Evolutionary conservation across 2,888 invertebrate genomes (phyloP).

Genomic region (Chrysomela aeneicollis): DNA sequence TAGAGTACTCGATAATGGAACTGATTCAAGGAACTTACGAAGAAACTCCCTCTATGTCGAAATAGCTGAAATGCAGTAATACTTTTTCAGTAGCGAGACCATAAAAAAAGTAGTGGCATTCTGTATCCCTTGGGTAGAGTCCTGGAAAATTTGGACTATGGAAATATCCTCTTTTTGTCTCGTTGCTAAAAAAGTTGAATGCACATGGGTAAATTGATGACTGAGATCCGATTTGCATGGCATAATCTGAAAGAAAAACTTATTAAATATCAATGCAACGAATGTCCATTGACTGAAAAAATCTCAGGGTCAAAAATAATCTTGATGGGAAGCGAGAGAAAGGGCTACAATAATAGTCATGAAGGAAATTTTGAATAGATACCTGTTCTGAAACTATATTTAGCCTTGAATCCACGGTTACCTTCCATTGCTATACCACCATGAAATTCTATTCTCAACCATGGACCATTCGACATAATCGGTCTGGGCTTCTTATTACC

Average conservation of each 20-base stretch:
- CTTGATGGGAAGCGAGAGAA: no score
- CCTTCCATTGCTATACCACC: conserved; percentile 79
- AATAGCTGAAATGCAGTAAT: conserved; percentile 86
- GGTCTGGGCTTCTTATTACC: conserved; percentile 83
- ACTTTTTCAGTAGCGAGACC: conserved; percentile 80
- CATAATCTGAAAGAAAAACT: conserved; percentile 77
- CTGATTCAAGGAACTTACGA: conserved; percentile 73
- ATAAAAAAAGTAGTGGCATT: conserved; percentile 91
- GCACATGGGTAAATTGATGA: conserved; percentile 81
- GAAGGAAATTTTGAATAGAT: no score
- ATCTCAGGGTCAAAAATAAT: no score
- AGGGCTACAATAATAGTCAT: no score
- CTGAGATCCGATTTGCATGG: conserved; percentile 83
- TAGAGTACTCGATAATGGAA: no score
- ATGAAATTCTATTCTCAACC: conserved; percentile 84
- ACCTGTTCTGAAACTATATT: conserved; percentile 91
- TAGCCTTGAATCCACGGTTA: conserved; percentile 86
- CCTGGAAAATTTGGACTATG: conserved; percentile 92
- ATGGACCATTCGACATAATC: conserved; percentile 91
- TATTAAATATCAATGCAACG: no score
- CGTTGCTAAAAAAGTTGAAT: conserved; percentile 87
- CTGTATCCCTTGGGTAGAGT: conserved; percentile 86
- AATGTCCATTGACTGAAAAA: no score
- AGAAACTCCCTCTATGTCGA: conserved; percentile 92
- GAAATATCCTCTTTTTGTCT: conserved; percentile 80